phyloP scores from a whole-genome alignment of 2,888 invertebrate genomes.

The Lasius platythorax region DNA sequence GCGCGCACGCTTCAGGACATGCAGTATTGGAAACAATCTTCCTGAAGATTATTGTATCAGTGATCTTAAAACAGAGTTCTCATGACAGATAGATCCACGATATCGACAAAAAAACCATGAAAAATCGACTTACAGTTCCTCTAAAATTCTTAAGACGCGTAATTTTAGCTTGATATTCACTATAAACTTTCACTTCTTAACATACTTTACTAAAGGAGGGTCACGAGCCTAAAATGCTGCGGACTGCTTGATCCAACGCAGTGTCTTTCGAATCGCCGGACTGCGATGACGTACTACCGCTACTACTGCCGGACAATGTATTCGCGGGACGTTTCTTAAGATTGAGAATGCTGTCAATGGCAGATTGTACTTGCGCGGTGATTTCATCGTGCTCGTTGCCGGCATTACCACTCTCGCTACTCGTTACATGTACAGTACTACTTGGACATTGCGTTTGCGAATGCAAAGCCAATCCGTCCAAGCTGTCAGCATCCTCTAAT shows the following conservation, averaged over 20 bases:
- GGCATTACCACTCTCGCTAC: conserved; percentile 70
- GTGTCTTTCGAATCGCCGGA: conserved; percentile 82
- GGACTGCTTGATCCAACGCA: conserved; percentile 84
- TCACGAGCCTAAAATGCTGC: conserved; percentile 85
- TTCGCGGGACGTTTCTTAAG: conserved; percentile 87
- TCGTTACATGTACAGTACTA: conserved; percentile 65
- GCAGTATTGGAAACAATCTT: conserved; percentile 42
- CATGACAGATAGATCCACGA: conserved; percentile 55
- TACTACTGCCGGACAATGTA: conserved; percentile 69
- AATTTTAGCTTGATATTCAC: conserved; percentile 71
- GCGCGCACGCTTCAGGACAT: conserved; percentile 59
- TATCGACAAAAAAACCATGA: conserved; percentile 61
- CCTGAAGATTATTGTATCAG: conserved; percentile 57
- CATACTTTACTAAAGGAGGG: conserved; percentile 85
- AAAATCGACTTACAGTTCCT: conserved; percentile 57
- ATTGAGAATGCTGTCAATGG: conserved; percentile 93
- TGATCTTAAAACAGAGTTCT: conserved; percentile 66
- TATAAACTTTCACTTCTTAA: conserved; percentile 79
- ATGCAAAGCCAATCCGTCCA: conserved; percentile 82
- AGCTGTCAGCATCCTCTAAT: conserved; percentile 83
- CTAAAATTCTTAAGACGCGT: conserved; percentile 63
- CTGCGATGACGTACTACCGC: conserved; percentile 72
- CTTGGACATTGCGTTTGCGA: conserved; percentile 80
- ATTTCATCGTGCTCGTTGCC: conserved; percentile 88
- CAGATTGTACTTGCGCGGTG: conserved; percentile 92